These are phyloP conservation scores for Potorous gilbertii DNA, from an alignment of 2,797 vertebrate genomes.

Conservation along the genomic window DNA sequence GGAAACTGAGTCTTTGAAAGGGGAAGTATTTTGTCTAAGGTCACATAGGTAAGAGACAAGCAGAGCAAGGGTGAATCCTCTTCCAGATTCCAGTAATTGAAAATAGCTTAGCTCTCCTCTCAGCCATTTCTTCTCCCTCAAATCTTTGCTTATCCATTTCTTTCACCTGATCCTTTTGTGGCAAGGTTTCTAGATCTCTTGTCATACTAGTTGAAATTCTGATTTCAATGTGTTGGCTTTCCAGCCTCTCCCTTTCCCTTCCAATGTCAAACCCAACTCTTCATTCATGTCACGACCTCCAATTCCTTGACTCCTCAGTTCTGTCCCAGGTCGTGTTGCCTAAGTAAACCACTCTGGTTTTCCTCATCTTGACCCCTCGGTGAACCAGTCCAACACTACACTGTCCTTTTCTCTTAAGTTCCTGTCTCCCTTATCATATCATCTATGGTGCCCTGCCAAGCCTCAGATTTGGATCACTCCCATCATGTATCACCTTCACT, in stretches of 20 bases:
- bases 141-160: not conserved
- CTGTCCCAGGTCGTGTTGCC: not conserved
- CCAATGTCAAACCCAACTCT: not conserved
- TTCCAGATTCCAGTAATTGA: not conserved
- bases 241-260: not conserved
- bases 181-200: not conserved
- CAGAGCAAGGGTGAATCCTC: not conserved
- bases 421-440: not conserved
- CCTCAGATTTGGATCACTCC: not conserved
- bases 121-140: not conserved
- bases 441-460: not conserved
- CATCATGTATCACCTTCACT: not conserved
- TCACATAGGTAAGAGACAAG: not conserved
- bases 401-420: not conserved
- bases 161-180: not conserved
- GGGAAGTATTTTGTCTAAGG: not conserved
- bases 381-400: not conserved
- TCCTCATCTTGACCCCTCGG: not conserved
- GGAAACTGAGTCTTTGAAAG: not conserved
- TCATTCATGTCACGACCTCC: not conserved
- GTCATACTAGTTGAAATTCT: not conserved
- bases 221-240: not conserved
- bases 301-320: not conserved
- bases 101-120: not conserved
- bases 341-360: not conserved